A percentile compares a stretch with the other conserved stretches of the same genome.
Evolutionary conservation across 2,888 invertebrate species (phyloP).

Genomic region (Sylvicola cinctus): DNA sequence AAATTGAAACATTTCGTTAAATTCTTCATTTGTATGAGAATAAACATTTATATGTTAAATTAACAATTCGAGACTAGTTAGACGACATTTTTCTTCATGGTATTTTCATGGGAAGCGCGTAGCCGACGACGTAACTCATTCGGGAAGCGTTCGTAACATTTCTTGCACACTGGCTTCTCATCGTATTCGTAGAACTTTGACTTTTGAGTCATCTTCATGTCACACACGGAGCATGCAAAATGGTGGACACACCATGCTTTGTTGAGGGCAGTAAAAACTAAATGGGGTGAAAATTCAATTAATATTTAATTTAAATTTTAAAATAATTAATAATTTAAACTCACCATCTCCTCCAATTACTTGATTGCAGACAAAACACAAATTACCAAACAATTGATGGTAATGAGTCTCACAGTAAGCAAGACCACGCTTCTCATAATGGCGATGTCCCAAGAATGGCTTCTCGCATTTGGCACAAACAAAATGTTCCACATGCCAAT

Average conservation of each 20-base stretch:
- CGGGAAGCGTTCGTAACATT: constrained; percentile 95
- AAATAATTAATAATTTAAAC: constrained; percentile 13
- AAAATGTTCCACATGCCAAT: constrained; percentile 99
- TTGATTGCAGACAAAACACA: constrained; percentile 97
- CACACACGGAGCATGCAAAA: constrained; percentile 94
- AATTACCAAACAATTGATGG: constrained; percentile 95
- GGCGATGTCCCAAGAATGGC: constrained; percentile 95
- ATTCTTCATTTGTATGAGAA: too few species aligned
- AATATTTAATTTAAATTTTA: constrained; percentile 1
- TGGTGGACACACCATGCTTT: constrained; percentile 99
- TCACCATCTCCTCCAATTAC: constrained; percentile 93
- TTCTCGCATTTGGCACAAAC: constrained; percentile 99
- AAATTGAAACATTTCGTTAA: too few species aligned
- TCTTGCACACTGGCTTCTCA: constrained; percentile 93
- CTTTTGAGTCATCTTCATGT: constrained; percentile 86
- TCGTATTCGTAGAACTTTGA: constrained; percentile 99
- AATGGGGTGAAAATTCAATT: constrained; percentile 11
- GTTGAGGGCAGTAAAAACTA: constrained; percentile 93
- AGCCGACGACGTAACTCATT: constrained; percentile 80
- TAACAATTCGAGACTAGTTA: too few species aligned
- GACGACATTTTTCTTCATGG: constrained; percentile 41
- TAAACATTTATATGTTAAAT: too few species aligned
- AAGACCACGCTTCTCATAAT: constrained; percentile 94
- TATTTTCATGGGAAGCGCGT: constrained; percentile 70
- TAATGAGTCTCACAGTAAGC: constrained; percentile 99